These are phyloP conservation scores for Chionoecetes opilio DNA, from an alignment of 1,140 invertebrate genomes.

Conservation along the genomic window DNA sequence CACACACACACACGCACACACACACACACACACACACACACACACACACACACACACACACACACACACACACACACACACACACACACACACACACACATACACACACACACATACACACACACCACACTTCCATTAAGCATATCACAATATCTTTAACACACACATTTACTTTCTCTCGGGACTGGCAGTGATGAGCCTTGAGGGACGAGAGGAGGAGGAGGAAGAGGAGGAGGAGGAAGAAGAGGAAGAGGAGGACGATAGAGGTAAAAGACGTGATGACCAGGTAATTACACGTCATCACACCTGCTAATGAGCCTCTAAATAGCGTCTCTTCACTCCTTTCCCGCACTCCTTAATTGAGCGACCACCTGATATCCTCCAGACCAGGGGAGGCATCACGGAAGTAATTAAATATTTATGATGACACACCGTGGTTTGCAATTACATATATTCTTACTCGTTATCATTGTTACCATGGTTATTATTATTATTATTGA, in stretches of 20 bases:
- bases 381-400: no score
- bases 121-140: neutral
- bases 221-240: neutral
- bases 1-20: neutral
- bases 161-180: neutral
- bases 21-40: slow-evolving; percentile 18
- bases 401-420: no score
- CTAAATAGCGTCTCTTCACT: neutral
- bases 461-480: no score
- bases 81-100: slow-evolving; percentile 27
- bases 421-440: no score
- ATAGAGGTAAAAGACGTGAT: neutral
- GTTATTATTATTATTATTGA: no score
- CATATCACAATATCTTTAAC: neutral
- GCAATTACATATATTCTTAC: no score
- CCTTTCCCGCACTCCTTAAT: no score
- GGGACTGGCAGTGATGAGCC: neutral
- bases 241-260: neutral
- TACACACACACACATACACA: slow-evolving; percentile 9
- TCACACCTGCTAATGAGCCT: neutral
- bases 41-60: slow-evolving; percentile 18
- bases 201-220: neutral
- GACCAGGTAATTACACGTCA: slow-evolving; percentile 9
- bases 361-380: no score
- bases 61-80: neutral